Conservation (phyloP, 1,140 invertebrate species). For the Hormaphis cornu region DNA sequence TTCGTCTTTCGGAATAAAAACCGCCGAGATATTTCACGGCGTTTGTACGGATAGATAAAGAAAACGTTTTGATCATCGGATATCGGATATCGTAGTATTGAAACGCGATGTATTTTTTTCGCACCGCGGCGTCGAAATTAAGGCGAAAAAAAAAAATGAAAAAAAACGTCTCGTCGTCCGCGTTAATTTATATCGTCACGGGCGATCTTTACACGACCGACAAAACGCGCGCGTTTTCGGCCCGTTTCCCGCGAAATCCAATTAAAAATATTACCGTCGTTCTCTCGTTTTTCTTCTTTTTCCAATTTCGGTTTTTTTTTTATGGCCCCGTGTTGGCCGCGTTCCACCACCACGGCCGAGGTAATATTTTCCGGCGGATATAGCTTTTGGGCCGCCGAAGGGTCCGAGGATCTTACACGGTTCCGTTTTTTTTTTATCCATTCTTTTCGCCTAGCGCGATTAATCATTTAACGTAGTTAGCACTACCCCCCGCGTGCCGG, state of each 20-base stretch:
- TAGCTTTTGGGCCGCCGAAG: slow-evolving; percentile 31
- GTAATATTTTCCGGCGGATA: slow-evolving; percentile 32
- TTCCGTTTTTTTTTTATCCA: slow-evolving; percentile 4
- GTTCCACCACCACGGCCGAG: slow-evolving; percentile 28
- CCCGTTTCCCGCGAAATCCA: slow-evolving; percentile 15
- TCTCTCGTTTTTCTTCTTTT: background rate
- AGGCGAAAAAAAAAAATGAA: no score
- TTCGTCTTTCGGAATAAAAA: no score
- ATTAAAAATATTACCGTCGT: slow-evolving; percentile 26
- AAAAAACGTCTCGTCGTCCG: slow-evolving; percentile 19
- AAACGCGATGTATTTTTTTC: no score
- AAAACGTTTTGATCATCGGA: no score
- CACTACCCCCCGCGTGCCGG: background rate
- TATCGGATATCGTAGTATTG: no score
- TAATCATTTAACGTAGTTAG: slow-evolving; percentile 32
- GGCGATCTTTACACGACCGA: slow-evolving; percentile 5
- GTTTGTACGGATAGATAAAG: no score
- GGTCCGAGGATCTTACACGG: slow-evolving; percentile 16
- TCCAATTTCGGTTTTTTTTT: background rate
- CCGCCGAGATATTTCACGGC: no score
- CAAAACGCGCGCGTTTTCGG: slow-evolving; percentile 21
- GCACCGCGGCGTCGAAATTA: no score
- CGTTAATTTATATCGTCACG: background rate
- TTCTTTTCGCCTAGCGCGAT: slow-evolving; percentile 24
- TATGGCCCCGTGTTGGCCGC: slow-evolving; percentile 14